A percentile compares a stretch with the other conserved stretches of the same genome.
Evolutionary conservation across 2,797 vertebrate genomes (phyloP).

Genomic region (Falco novaeseelandiae): DNA sequence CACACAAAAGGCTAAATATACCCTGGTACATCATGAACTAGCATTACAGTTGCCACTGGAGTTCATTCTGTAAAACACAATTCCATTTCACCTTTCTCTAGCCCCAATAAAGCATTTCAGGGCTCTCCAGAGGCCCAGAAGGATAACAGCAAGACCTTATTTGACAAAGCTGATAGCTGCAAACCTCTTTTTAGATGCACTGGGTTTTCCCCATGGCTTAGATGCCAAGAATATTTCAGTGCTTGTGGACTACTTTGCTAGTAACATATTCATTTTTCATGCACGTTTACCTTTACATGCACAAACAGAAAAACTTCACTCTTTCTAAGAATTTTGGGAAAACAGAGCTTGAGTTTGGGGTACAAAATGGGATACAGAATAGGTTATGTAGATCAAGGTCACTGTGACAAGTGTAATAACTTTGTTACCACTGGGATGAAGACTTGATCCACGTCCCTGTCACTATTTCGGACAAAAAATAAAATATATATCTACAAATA

Average conservation of each 20-base stretch:
- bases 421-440: not conserved
- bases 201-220: conserved; percentile 17
- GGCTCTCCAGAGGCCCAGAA: not conserved
- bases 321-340: not conserved
- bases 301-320: not conserved
- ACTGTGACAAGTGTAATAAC: not conserved
- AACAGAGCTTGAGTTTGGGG: not conserved
- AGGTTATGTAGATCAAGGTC: not conserved
- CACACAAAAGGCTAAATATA: conserved; percentile 6
- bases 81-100: conserved; percentile 29
- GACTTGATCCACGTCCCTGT: not conserved
- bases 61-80: not conserved
- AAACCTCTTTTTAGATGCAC: not conserved
- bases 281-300: not conserved
- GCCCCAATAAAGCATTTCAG: not conserved
- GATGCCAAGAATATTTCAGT: not conserved
- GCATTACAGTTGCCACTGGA: not conserved
- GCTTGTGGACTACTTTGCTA: not conserved
- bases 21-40: not conserved
- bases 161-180: conserved; percentile 18
- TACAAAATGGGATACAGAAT: not conserved
- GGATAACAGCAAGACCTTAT: conserved; percentile 6
- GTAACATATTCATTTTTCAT: conserved; percentile 25
- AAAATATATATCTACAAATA: not conserved
- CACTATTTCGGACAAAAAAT: not conserved